Evolutionary conservation across 2,888 invertebrate genomes (phyloP).

Genomic region (Junonia oenone): DNA sequence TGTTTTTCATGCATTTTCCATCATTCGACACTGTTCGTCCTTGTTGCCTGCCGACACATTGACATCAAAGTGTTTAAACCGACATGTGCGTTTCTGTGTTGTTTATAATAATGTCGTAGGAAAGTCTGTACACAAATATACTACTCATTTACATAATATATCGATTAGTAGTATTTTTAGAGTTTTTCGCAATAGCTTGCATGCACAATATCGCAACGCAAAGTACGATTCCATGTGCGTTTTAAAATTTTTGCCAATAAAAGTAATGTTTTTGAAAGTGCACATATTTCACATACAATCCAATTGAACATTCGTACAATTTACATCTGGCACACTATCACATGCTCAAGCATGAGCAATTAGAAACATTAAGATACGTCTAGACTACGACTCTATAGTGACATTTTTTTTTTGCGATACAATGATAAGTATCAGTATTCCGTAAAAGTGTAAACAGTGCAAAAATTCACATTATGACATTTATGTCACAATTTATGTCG

Average conservation of each 20-base stretch:
- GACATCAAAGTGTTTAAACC: neutral
- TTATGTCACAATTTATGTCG: no score
- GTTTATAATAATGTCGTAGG: neutral
- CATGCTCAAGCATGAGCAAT: neutral
- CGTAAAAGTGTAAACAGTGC: no score
- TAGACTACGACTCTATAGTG: no score
- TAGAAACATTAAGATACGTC: no score
- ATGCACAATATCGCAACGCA: conserved; percentile 12
- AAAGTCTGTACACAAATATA: conserved; percentile 13
- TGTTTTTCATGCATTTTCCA: neutral
- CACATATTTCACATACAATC: neutral
- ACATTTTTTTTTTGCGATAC: no score
- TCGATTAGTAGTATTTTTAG: conserved; percentile 8
- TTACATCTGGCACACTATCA: neutral
- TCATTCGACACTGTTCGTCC: neutral
- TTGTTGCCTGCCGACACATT: neutral
- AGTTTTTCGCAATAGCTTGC: conserved; percentile 11
- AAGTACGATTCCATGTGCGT: neutral
- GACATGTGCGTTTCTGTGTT: neutral
- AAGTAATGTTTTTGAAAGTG: neutral
- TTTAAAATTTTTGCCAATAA: neutral
- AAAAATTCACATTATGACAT: no score
- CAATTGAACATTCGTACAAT: no score
- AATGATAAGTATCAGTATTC: no score
- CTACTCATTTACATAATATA: conserved; percentile 8